Evolutionary conservation across 2,113 vertebrate genomes (phyloP).

Genomic region (Ia io): DNA sequence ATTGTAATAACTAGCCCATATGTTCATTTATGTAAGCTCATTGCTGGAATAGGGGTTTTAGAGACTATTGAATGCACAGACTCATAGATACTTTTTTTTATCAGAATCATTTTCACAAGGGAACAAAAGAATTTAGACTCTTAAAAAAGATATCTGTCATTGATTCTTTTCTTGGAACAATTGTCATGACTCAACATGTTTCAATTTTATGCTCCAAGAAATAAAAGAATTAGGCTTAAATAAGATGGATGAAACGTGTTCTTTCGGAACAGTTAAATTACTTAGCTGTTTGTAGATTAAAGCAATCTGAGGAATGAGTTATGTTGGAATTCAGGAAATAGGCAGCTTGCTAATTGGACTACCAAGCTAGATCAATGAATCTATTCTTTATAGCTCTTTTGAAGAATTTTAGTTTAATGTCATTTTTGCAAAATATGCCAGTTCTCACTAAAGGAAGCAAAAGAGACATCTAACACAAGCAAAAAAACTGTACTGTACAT

Average conservation of each 20-base stretch:
- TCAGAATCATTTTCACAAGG: conserved; percentile 19
- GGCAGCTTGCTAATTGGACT: conserved; percentile 17
- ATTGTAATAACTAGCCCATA: background rate
- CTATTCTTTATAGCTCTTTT: background rate
- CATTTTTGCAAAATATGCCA: background rate
- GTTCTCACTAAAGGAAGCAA: background rate
- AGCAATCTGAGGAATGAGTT: background rate
- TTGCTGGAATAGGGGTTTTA: background rate
- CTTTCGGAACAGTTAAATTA: conserved; percentile 29
- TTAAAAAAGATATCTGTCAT: background rate
- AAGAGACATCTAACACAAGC: background rate
- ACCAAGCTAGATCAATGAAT: conserved; percentile 29
- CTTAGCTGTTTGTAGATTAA: conserved; percentile 31
- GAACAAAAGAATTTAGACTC: conserved; percentile 6
- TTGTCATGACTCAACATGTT: conserved; percentile 18
- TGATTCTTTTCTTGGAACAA: background rate
- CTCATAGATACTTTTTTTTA: background rate
- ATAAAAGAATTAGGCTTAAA: conserved; percentile 27
- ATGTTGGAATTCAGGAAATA: conserved; percentile 46
- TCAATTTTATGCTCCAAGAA: conserved; percentile 27
- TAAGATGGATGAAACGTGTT: conserved; percentile 1
- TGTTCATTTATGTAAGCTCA: background rate
- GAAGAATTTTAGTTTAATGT: conserved; percentile 13
- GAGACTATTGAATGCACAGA: background rate
- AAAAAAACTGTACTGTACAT: background rate